Percentiles rank a stretch among this genome's conserved stretches.
phyloP scores from a whole-genome alignment of 2,888 invertebrate genomes.

The Venusia cambrica region DNA sequence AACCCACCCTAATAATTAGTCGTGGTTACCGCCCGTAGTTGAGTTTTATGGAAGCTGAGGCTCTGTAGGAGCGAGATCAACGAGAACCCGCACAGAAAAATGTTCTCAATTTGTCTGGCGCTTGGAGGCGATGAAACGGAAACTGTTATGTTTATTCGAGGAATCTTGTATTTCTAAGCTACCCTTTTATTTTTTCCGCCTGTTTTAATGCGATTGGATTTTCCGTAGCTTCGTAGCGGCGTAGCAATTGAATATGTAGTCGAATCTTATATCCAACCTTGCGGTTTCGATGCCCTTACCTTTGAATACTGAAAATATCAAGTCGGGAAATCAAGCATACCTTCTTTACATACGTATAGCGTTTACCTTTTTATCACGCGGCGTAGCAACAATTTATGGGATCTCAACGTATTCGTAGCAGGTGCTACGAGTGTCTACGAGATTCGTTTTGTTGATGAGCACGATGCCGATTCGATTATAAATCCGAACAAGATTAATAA shows the following conservation, averaged over 20 bases:
- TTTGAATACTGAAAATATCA: constrained; percentile 40
- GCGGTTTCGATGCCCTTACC: constrained; percentile 45
- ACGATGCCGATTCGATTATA: no score
- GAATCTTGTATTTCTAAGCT: constrained; percentile 57
- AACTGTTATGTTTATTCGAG: constrained; percentile 72
- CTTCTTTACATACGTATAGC: constrained; percentile 30
- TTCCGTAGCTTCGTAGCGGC: constrained; percentile 45
- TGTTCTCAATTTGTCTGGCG: constrained; percentile 74
- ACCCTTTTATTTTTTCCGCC: constrained; percentile 55
- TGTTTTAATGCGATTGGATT: constrained; percentile 71
- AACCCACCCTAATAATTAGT: constrained; percentile 81
- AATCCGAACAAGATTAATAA: no score
- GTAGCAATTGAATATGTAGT: constrained; percentile 59
- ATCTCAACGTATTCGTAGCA: constrained; percentile 17
- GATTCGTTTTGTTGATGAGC: neutral
- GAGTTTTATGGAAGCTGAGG: constrained; percentile 74
- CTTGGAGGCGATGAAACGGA: constrained; percentile 66
- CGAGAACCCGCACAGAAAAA: constrained; percentile 64
- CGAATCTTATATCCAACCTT: constrained; percentile 49
- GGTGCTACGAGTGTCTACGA: constrained; percentile 2
- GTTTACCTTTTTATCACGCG: constrained; percentile 28
- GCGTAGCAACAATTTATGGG: constrained; percentile 21
- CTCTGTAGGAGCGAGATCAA: constrained; percentile 57
- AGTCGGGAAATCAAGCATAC: constrained; percentile 37
- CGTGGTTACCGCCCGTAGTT: constrained; percentile 75